Percentiles rank a stretch among this genome's conserved stretches.
These are phyloP conservation scores for Neomonachus schauinslandi DNA, from an alignment of 2,113 vertebrate genomes.

Conservation along the genomic window DNA sequence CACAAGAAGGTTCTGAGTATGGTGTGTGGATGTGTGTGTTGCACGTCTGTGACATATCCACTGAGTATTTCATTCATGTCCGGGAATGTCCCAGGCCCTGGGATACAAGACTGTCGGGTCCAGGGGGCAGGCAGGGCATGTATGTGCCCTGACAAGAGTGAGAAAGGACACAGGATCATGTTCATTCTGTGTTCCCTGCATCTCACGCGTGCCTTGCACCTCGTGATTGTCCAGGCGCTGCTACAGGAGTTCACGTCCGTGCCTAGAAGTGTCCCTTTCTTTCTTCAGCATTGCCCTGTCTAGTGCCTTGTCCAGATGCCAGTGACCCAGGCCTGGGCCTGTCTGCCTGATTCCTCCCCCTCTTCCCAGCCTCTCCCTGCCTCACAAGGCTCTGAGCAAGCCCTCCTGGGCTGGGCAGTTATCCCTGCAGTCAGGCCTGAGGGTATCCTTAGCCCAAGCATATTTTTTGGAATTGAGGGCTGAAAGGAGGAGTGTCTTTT, in stretches of 20 bases:
- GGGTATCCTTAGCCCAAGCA: background rate
- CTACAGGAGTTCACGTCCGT: background rate
- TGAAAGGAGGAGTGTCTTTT: background rate
- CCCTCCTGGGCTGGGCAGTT: background rate
- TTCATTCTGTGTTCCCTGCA: background rate
- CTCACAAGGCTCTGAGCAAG: background rate
- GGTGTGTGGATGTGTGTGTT: background rate
- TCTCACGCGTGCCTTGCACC: background rate
- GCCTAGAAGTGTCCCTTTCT: background rate
- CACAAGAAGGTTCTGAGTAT: background rate
- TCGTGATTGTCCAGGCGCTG: background rate
- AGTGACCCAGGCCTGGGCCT: background rate
- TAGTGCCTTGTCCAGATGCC: background rate
- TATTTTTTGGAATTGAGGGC: background rate
- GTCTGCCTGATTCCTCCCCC: background rate
- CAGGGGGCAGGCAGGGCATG: fast-evolving
- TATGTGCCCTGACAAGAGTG: background rate
- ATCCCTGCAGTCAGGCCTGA: background rate
- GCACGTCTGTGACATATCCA: background rate
- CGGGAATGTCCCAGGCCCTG: no score
- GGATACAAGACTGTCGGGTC: fast-evolving
- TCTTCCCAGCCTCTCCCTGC: background rate
- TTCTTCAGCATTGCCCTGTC: background rate
- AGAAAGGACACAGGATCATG: background rate
- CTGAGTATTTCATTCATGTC: background rate